Conservation (phyloP, 2,888 invertebrate genomes). For the Sceliomorpha sp. region DNA sequence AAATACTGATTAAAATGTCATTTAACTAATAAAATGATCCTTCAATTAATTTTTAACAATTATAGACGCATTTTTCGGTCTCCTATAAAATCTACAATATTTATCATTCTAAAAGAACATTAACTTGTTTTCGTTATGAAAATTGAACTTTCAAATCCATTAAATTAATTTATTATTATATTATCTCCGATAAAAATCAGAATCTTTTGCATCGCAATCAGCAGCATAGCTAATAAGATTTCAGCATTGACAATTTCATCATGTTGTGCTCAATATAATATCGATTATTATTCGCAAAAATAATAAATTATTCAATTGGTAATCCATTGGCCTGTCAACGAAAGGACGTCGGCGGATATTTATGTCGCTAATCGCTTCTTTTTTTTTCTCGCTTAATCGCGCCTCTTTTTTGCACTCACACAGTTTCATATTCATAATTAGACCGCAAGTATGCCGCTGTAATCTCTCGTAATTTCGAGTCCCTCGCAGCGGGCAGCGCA, state of each 20-base stretch:
- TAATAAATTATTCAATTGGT: constrained; percentile 40
- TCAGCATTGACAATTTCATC: constrained; percentile 18
- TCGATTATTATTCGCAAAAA: constrained; percentile 26
- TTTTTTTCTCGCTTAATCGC: constrained; percentile 29
- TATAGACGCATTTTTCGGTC: too few species aligned
- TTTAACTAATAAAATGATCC: too few species aligned
- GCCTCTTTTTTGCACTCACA: constrained; percentile 20
- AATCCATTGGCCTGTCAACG: constrained; percentile 27
- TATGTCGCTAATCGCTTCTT: constrained; percentile 30
- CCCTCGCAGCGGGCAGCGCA: constrained; percentile 17
- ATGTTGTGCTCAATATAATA: constrained; percentile 20
- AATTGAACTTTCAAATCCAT: too few species aligned
- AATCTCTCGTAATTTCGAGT: constrained; percentile 44
- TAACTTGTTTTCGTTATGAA: too few species aligned
- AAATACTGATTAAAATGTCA: too few species aligned
- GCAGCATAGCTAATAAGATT: constrained; percentile 6
- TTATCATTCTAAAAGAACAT: too few species aligned
- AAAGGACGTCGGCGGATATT: constrained; percentile 26
- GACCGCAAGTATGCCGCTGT: constrained; percentile 30
- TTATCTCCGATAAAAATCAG: too few species aligned
- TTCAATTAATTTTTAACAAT: too few species aligned
- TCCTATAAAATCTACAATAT: too few species aligned
- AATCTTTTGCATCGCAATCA: too few species aligned
- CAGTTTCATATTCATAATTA: constrained; percentile 44
- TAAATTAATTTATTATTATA: too few species aligned